A percentile compares a stretch with the other conserved stretches of the same genome.
Conservation (phyloP, 2,797 vertebrate genomes). For the Valencia hispanica region DNA sequence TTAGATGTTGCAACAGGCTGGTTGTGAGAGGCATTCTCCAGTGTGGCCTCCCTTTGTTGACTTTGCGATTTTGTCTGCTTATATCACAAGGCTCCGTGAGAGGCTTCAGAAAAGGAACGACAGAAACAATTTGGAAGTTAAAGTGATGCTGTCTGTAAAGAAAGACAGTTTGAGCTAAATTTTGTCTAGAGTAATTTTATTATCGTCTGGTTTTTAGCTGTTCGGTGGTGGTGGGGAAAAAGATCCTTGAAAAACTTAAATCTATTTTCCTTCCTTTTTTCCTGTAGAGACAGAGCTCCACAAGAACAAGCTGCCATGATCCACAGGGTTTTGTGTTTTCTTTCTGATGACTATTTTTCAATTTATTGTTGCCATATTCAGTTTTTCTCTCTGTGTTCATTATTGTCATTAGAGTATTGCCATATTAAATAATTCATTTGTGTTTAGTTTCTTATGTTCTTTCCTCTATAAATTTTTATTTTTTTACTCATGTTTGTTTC, state of each 20-base stretch:
- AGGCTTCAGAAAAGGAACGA: constrained; percentile 25
- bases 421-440: neutral
- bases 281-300: neutral
- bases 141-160: neutral
- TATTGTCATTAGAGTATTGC: neutral
- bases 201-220: neutral
- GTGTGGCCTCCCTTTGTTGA: constrained; percentile 13
- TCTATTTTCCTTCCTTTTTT: neutral
- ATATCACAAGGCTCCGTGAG: constrained; percentile 12
- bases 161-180: neutral
- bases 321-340: neutral
- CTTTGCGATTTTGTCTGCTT: constrained; percentile 21
- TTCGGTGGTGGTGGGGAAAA: neutral
- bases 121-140: constrained; percentile 19
- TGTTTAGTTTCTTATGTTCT: neutral
- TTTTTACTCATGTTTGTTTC: neutral
- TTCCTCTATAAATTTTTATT: neutral
- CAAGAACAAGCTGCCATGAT: neutral
- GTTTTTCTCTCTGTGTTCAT: neutral
- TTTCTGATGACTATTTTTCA: neutral
- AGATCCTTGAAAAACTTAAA: neutral
- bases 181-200: neutral
- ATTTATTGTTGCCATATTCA: neutral
- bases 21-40: constrained; percentile 14
- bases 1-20: constrained; percentile 32